Conservation (phyloP, 1,140 invertebrate species). For the Homarus americanus region DNA sequence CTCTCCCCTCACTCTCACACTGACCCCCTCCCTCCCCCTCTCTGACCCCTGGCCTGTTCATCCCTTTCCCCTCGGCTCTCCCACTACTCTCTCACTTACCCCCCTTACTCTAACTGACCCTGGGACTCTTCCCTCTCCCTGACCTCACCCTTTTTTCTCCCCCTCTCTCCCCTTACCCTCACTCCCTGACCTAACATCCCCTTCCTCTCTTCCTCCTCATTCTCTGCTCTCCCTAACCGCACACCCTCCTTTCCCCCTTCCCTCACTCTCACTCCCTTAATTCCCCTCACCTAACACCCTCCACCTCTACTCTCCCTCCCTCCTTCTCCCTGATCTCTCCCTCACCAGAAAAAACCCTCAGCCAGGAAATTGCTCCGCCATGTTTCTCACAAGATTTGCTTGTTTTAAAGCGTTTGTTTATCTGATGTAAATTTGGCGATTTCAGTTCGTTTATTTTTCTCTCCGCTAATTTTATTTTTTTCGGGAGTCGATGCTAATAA, state of each 20-base stretch:
- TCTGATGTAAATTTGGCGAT: neutral
- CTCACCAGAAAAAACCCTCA: constrained; percentile 2
- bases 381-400: neutral
- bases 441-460: too few species aligned
- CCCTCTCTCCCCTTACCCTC: neutral
- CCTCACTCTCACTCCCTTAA: constrained; percentile 6
- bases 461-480: too few species aligned
- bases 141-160: neutral
- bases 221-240: neutral
- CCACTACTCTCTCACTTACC: neutral
- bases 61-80: neutral
- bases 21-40: neutral
- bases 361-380: neutral
- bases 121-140: neutral
- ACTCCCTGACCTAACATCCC: neutral
- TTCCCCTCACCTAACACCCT: neutral
- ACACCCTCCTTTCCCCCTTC: neutral
- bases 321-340: neutral
- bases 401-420: neutral
- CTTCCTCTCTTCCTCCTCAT: neutral
- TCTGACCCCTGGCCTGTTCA: neutral
- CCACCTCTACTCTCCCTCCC: neutral
- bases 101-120: too few species aligned
- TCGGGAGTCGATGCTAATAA: too few species aligned
- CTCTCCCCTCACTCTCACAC: neutral